A percentile compares a stretch with the other conserved stretches of the same genome.
Evolutionary conservation across 2,797 vertebrate species (phyloP).

Genomic region (Pantherophis vulpinus): DNA sequence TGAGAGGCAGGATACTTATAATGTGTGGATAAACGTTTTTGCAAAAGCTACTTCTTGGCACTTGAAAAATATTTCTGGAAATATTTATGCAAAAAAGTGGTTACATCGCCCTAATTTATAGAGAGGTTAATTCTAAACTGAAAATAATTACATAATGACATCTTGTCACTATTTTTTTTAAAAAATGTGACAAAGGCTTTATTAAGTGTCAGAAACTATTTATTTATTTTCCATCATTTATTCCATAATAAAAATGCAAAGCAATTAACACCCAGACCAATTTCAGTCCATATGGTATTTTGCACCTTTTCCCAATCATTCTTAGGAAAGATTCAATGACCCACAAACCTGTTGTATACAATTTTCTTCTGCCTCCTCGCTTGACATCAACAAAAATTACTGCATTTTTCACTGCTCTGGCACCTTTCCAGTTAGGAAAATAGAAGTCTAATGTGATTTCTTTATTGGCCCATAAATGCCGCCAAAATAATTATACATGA

Average conservation of each 20-base stretch:
- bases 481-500: constrained; percentile 19
- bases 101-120: background rate
- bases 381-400: constrained; percentile 33
- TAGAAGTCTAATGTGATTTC: constrained; percentile 34
- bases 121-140: background rate
- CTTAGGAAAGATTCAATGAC: constrained; percentile 8
- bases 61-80: background rate
- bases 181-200: background rate
- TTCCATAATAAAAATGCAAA: background rate
- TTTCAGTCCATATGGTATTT: constrained; percentile 19
- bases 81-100: background rate
- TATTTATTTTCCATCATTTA: background rate
- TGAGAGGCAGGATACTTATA: background rate
- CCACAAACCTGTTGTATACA: constrained; percentile 10
- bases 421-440: constrained; percentile 34
- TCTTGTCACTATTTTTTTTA: background rate
- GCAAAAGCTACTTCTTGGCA: too few species aligned
- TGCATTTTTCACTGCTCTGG: constrained; percentile 25
- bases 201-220: background rate
- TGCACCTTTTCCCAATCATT: constrained; percentile 19
- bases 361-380: background rate
- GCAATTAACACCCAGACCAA: background rate
- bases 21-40: background rate
- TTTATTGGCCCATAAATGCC: constrained; percentile 19
- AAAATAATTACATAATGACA: background rate